Percentiles rank a stretch among this genome's conserved stretches.
phyloP scores from a whole-genome alignment of 37 sponge, comb jelly and placozoan genomes.

The Bolinopsis microptera region DNA sequence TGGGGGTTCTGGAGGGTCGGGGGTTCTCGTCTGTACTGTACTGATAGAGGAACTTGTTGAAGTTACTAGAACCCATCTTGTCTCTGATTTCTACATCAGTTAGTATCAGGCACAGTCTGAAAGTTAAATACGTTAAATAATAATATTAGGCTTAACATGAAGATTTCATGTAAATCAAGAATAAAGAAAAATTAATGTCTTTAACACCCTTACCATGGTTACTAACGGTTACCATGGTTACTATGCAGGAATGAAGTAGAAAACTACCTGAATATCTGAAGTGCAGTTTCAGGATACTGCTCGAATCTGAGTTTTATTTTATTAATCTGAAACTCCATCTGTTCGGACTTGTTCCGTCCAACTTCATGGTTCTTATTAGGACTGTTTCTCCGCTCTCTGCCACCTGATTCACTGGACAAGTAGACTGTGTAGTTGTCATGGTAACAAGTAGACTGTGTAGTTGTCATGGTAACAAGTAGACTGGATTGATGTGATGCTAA shows the following conservation, averaged over 20 bases:
- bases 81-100: slow-evolving; percentile 88
- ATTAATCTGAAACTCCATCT: not conserved
- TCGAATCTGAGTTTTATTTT: slow-evolving; percentile 17
- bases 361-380: not conserved
- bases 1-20: slow-evolving; percentile 36
- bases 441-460: too few species aligned
- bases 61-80: slow-evolving; percentile 73
- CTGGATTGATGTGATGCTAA: too few species aligned
- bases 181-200: not conserved
- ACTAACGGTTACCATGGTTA: too few species aligned
- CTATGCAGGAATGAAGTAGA: not conserved
- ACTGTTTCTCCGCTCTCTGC: slow-evolving; percentile 2
- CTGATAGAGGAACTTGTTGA: slow-evolving; percentile 95
- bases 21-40: slow-evolving; percentile 72
- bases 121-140: not conserved
- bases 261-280: slow-evolving; percentile 38
- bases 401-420: slow-evolving; percentile 1
- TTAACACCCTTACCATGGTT: too few species aligned
- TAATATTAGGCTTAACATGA: not conserved
- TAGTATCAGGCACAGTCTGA: slow-evolving; percentile 79
- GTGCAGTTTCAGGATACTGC: slow-evolving; percentile 17
- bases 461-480: too few species aligned
- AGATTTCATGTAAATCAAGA: not conserved
- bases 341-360: slow-evolving; percentile 34
- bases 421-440: too few species aligned